phyloP scores from a whole-genome alignment of 2,888 invertebrate species.

The Xestoiulus laeticollis region DNA sequence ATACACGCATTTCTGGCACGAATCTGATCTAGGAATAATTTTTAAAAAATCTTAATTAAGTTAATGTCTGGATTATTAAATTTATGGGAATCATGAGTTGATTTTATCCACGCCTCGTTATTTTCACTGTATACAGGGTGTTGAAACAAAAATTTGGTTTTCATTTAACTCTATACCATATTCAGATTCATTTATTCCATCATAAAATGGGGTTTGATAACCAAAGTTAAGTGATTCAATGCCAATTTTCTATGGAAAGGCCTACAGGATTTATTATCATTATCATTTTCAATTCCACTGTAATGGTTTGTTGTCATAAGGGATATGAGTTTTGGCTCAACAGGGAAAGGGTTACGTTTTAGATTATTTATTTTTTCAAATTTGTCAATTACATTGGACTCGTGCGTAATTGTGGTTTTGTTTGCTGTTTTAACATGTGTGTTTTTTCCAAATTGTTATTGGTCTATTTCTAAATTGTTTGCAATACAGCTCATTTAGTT shows the following conservation, averaged over 20 bases:
- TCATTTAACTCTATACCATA: not conserved
- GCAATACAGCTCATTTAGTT: not conserved
- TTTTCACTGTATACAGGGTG: no score
- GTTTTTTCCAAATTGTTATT: slow-evolving; percentile 1
- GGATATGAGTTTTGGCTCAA: not conserved
- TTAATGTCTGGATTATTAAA: not conserved
- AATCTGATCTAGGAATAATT: not conserved
- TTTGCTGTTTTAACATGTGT: not conserved
- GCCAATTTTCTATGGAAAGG: no score
- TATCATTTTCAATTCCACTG: not conserved
- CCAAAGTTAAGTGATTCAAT: no score
- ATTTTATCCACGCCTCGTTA: not conserved
- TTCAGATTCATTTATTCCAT: no score
- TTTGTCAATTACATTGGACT: not conserved
- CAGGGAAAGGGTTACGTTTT: not conserved
- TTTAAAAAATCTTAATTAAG: slow-evolving; percentile 27
- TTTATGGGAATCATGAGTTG: not conserved
- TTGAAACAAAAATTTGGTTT: no score
- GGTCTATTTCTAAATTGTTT: not conserved
- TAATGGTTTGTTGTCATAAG: not conserved
- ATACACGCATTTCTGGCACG: not conserved
- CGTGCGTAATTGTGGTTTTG: not conserved
- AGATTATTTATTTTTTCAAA: not conserved
- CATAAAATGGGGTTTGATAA: no score
- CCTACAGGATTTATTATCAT: not conserved